Conservation (phyloP, 2,797 vertebrate species). For the Bovichtus diacanthus region DNA sequence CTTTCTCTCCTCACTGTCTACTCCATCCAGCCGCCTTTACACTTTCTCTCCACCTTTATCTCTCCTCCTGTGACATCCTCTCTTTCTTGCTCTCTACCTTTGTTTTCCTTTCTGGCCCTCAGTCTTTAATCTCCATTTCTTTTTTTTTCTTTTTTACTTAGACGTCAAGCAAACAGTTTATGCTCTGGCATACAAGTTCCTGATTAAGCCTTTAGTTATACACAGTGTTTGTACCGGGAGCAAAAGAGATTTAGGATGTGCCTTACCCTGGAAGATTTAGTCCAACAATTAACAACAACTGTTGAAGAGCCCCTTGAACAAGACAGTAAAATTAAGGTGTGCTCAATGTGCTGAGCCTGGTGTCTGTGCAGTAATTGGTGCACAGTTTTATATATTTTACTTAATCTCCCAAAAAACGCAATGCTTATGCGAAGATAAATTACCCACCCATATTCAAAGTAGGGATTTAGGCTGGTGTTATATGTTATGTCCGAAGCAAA, state of each 20-base stretch:
- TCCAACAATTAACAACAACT: conserved; percentile 15
- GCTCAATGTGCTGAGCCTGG: neutral
- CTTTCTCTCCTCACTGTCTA: conserved; percentile 69
- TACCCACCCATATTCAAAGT: neutral
- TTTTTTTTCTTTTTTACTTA: conserved; percentile 19
- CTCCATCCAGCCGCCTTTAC: conserved; percentile 65
- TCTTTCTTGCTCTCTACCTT: conserved; percentile 50
- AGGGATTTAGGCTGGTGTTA: neutral
- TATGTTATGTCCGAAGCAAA: neutral
- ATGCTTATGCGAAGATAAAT: neutral
- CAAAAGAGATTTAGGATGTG: conserved; percentile 10
- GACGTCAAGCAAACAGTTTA: conserved; percentile 46
- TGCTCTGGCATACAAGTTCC: conserved; percentile 21
- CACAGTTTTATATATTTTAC: neutral
- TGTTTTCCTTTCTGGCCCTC: conserved; percentile 44
- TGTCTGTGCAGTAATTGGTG: neutral
- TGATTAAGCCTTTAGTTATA: conserved; percentile 49
- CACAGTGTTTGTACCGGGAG: neutral
- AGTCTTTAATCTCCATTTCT: conserved; percentile 63
- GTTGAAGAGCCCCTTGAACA: conserved; percentile 23
- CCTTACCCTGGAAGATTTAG: conserved; percentile 3
- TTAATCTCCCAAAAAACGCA: neutral
- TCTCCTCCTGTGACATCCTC: conserved; percentile 62
- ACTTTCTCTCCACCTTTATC: conserved; percentile 72
- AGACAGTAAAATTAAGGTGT: conserved; percentile 2